These are phyloP conservation scores for Crocallis elinguaria DNA, from an alignment of 2,888 invertebrate species.

Conservation along the genomic window DNA sequence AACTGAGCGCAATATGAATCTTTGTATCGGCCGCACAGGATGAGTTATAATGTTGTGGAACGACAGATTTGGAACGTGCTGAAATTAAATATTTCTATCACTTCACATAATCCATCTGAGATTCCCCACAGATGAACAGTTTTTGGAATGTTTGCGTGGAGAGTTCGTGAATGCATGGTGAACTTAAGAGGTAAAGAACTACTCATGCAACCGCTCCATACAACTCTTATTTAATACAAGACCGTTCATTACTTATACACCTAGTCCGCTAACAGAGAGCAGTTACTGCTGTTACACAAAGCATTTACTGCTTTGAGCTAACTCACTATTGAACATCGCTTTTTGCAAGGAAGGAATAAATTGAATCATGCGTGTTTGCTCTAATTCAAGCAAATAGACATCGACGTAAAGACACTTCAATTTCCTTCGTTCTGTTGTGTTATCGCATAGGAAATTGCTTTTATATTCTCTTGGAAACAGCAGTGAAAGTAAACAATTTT, in stretches of 20 bases:
- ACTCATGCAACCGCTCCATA: too few species aligned
- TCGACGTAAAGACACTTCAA: slow-evolving; percentile 44
- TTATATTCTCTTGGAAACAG: slow-evolving; percentile 58
- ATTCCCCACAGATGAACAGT: too few species aligned
- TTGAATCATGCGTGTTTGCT: slow-evolving; percentile 41
- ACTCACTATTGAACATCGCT: slow-evolving; percentile 30
- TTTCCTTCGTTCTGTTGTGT: slow-evolving; percentile 49
- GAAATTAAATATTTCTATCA: too few species aligned
- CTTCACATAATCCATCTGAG: too few species aligned
- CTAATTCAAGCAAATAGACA: slow-evolving; percentile 42
- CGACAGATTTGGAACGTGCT: too few species aligned
- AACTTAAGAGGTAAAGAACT: too few species aligned
- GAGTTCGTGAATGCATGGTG: too few species aligned
- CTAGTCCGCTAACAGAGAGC: background rate
- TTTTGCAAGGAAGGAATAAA: slow-evolving; percentile 40
- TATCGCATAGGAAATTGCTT: slow-evolving; percentile 58
- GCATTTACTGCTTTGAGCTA: slow-evolving; percentile 2
- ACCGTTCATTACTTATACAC: slow-evolving; percentile 1
- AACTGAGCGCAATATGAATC: too few species aligned
- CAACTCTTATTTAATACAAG: background rate
- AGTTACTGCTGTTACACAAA: too few species aligned
- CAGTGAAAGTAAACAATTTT: slow-evolving; percentile 50
- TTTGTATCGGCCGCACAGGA: too few species aligned
- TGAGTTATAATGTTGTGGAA: too few species aligned
- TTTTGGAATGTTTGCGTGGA: too few species aligned